Percentiles rank a stretch among this genome's conserved stretches.
phyloP scores from a whole-genome alignment of 2,113 vertebrate genomes.

The Carassius auratus region DNA sequence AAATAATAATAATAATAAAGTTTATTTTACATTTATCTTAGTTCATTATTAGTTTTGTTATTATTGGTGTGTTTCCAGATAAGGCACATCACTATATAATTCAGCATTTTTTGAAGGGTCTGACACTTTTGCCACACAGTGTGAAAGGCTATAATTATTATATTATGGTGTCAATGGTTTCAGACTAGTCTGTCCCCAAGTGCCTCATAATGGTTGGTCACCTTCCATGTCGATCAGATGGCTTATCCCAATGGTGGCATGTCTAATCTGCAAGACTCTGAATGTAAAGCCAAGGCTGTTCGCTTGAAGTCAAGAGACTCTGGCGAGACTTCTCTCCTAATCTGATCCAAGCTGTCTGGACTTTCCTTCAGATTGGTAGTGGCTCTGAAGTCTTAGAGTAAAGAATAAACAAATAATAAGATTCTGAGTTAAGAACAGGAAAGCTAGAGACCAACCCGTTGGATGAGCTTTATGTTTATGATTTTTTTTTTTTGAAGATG shows the following conservation, averaged over 20 bases:
- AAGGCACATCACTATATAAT: background rate
- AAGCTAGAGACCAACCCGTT: background rate
- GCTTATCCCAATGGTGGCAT: background rate
- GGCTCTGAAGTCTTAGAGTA: background rate
- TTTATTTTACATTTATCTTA: background rate
- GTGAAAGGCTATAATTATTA: background rate
- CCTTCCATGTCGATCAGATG: background rate
- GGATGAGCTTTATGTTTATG: background rate
- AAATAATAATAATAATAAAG: background rate
- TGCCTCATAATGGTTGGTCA: background rate
- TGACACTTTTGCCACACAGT: background rate
- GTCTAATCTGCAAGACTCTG: constrained; percentile 3
- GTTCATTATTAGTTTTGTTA: background rate
- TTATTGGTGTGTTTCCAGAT: background rate
- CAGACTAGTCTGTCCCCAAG: background rate
- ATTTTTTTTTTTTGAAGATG: too few relatives aligned
- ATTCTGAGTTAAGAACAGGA: background rate
- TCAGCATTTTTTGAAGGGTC: background rate
- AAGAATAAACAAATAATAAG: background rate
- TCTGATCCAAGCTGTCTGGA: background rate
- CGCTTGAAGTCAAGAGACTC: background rate
- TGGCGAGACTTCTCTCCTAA: background rate
- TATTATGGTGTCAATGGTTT: background rate
- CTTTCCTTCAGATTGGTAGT: background rate
- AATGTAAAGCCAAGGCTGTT: constrained; percentile 4